Evolutionary conservation across 2,888 invertebrate species (phyloP).

Genomic region (Stenoptilia bipunctidactyla): DNA sequence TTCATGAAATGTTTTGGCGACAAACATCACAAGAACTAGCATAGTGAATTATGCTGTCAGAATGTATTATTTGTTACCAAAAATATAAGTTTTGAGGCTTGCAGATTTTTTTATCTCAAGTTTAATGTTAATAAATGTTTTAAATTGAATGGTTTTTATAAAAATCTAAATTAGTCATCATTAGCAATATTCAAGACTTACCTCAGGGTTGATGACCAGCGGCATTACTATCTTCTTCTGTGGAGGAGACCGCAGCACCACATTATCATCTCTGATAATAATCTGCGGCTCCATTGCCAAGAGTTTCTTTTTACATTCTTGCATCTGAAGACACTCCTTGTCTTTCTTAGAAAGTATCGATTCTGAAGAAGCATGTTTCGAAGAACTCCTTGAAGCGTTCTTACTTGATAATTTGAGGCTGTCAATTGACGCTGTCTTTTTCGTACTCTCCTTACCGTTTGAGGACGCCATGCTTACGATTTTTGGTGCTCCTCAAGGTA

Average conservation of each 20-base stretch:
- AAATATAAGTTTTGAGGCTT: too few relatives aligned
- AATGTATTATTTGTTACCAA: too few relatives aligned
- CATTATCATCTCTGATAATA: constrained; percentile 61
- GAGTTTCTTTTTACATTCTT: constrained; percentile 62
- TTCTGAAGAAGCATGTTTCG: constrained; percentile 62
- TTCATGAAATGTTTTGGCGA: too few relatives aligned
- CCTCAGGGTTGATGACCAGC: constrained; percentile 57
- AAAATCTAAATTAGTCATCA: too few relatives aligned
- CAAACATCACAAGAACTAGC: too few relatives aligned
- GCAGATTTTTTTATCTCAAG: too few relatives aligned
- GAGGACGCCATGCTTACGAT: constrained; percentile 47
- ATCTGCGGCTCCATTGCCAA: constrained; percentile 62
- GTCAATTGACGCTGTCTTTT: constrained; percentile 58
- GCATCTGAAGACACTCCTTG: constrained; percentile 58
- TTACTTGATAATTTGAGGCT: constrained; percentile 62
- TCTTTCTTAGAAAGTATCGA: constrained; percentile 60
- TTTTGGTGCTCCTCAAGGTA: neutral
- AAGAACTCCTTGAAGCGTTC: constrained; percentile 45
- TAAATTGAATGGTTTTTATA: too few relatives aligned
- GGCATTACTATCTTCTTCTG: constrained; percentile 66
- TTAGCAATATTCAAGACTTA: too few relatives aligned
- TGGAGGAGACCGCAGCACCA: constrained; percentile 54
- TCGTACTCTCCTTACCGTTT: constrained; percentile 51
- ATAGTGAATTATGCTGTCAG: too few relatives aligned
- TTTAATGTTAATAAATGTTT: too few relatives aligned